Conservation (phyloP, 2,113 vertebrate genomes). For the Peucedramus taeniatus region DNA sequence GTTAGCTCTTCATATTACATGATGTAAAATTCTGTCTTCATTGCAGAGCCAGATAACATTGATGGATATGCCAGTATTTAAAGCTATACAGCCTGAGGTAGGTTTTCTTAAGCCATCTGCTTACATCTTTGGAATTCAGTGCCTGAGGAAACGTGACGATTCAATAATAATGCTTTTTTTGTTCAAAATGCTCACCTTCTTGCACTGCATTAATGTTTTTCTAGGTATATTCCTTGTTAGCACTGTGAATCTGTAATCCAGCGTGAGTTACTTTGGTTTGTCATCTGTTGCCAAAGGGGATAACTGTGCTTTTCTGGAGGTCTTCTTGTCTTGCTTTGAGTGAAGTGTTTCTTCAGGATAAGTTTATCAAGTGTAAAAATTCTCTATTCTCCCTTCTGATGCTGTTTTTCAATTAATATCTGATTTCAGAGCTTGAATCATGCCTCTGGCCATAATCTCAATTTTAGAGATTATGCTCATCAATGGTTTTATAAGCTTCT, state of each 20-base stretch:
- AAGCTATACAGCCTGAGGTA: constrained; percentile 94
- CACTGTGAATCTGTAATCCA: background rate
- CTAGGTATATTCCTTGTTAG: background rate
- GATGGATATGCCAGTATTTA: constrained; percentile 93
- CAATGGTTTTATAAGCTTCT: background rate
- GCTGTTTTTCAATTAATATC: background rate
- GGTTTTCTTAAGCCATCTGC: constrained; percentile 2
- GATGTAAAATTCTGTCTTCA: background rate
- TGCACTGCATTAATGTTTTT: background rate
- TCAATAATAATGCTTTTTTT: background rate
- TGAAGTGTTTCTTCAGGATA: background rate
- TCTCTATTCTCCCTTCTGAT: background rate
- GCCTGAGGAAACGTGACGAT: background rate
- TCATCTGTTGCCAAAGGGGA: background rate
- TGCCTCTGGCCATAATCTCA: background rate
- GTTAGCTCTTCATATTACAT: background rate
- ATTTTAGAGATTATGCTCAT: background rate
- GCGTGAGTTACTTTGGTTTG: background rate
- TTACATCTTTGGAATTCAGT: background rate
- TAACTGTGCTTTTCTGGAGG: background rate
- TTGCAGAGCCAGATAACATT: constrained; percentile 91
- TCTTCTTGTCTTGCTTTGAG: background rate
- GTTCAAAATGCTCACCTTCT: background rate
- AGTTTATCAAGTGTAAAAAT: background rate
- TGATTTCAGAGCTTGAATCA: background rate